phyloP scores from a whole-genome alignment of 1,140 invertebrate genomes.

The Condylostylus longicornis region DNA sequence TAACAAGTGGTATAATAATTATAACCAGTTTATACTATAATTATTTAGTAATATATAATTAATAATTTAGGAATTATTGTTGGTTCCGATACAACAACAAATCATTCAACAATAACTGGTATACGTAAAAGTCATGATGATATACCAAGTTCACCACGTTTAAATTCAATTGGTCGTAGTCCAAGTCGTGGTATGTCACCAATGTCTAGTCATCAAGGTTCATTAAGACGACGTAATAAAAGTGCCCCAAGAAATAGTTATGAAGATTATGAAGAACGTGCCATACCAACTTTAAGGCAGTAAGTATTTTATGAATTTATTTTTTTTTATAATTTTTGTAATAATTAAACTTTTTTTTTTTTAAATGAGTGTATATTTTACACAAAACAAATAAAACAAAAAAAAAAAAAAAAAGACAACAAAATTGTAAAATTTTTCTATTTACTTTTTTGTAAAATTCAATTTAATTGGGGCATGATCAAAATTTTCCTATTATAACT shows the following conservation, averaged over 20 bases:
- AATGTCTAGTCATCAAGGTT: conserved; percentile 39
- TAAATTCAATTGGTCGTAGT: conserved; percentile 13
- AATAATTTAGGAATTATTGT: neutral
- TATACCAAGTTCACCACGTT: conserved; percentile 23
- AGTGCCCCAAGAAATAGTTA: conserved; percentile 61
- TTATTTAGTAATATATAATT: neutral
- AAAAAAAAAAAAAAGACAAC: too few species aligned
- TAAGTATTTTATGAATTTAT: conserved; percentile 38
- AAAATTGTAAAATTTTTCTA: too few species aligned
- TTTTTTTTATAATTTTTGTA: too few species aligned
- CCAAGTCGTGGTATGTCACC: conserved; percentile 28
- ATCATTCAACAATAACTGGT: conserved; percentile 6
- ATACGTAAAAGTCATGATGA: conserved; percentile 26
- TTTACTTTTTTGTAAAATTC: too few species aligned
- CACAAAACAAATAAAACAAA: too few species aligned
- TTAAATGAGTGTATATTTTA: too few species aligned
- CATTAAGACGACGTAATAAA: conserved; percentile 53
- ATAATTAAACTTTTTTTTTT: too few species aligned
- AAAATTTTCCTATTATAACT: too few species aligned
- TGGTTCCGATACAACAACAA: conserved; percentile 4
- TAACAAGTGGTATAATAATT: neutral
- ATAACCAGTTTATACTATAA: neutral
- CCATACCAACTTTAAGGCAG: conserved; percentile 67
- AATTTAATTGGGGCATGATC: too few species aligned
- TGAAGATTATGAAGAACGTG: conserved; percentile 72